Conservation (phyloP, 2,797 vertebrate species). For the Sarcophilus harrisii region DNA sequence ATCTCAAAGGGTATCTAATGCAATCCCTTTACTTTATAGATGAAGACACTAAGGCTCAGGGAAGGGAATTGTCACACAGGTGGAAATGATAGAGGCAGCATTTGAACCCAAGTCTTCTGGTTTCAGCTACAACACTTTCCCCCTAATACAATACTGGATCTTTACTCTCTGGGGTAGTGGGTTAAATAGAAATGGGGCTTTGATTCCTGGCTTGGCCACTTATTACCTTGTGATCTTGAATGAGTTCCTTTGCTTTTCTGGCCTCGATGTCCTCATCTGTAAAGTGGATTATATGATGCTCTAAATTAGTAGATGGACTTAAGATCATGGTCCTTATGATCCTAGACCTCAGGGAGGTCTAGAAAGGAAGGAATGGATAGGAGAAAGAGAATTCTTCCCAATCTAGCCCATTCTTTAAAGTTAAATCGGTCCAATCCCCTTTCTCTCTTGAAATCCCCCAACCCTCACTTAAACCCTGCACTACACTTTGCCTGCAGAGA, state of each 20-base stretch:
- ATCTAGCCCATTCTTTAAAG: neutral
- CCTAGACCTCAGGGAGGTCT: neutral
- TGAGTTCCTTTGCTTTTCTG: neutral
- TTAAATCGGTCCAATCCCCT: neutral
- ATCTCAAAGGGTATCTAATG: neutral
- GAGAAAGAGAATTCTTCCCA: neutral
- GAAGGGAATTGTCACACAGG: neutral
- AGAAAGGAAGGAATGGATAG: neutral
- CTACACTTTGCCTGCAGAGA: neutral
- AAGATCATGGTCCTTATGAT: neutral
- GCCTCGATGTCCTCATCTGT: neutral
- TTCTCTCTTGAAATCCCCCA: neutral
- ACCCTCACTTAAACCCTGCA: neutral
- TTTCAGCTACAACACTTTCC: neutral
- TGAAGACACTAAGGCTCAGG: neutral
- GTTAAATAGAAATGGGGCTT: neutral
- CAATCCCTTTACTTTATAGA: neutral
- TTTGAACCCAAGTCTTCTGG: neutral
- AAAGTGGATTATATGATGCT: neutral
- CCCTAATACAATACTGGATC: neutral
- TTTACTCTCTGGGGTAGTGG: neutral
- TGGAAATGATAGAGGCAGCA: neutral
- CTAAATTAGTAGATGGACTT: neutral
- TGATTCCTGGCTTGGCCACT: neutral
- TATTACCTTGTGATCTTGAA: neutral